phyloP scores from a whole-genome alignment of 2,888 invertebrate genomes.

The Gortyna flavago region DNA sequence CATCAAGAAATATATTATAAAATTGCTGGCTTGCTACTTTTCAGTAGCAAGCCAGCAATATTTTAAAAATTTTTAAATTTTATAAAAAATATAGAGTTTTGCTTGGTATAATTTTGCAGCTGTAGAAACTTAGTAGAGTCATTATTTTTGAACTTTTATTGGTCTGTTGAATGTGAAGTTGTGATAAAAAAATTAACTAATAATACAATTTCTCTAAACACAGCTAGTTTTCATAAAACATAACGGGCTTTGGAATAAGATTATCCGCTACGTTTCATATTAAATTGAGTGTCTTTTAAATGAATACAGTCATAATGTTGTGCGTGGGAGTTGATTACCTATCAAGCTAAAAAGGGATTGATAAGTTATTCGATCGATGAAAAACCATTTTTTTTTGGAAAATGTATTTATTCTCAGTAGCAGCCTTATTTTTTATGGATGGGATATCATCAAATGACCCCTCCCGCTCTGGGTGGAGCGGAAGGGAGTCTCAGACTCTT shows the following conservation, averaged over 20 bases:
- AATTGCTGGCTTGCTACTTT: no score
- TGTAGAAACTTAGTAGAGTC: not conserved
- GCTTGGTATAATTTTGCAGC: not conserved
- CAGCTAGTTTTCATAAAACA: constrained; percentile 34
- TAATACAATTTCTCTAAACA: constrained; percentile 24
- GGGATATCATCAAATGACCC: no score
- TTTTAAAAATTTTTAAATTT: no score
- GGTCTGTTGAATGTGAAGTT: constrained; percentile 20
- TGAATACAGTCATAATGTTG: constrained; percentile 17
- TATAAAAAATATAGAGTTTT: not conserved
- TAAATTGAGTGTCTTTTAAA: constrained; percentile 40
- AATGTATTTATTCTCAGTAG: not conserved
- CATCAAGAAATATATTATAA: no score
- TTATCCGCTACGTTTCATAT: constrained; percentile 49
- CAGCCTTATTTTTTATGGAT: no score
- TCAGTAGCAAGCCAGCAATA: no score
- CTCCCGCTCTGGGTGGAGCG: no score
- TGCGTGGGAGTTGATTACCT: constrained; percentile 35
- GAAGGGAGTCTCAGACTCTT: no score
- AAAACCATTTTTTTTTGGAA: not conserved
- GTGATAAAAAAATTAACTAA: not conserved
- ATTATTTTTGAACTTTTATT: not conserved
- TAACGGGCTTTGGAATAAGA: constrained; percentile 39
- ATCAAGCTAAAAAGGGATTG: constrained; percentile 9
- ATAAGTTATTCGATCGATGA: not conserved